phyloP scores from a whole-genome alignment of 2,888 invertebrate species.

The Agapostemon virescens region DNA sequence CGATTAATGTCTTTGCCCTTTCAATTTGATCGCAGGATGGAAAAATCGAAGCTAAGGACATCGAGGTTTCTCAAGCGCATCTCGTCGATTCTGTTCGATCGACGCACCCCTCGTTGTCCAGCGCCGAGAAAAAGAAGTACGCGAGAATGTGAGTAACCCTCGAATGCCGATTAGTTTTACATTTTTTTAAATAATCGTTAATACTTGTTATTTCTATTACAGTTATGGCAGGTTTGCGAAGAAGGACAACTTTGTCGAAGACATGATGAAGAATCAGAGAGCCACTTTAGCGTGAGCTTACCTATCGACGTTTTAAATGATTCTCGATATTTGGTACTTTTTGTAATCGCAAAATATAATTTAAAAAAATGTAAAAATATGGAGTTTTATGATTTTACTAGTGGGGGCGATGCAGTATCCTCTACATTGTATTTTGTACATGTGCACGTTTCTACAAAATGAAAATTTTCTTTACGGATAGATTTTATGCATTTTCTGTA shows the following conservation, averaged over 20 bases:
- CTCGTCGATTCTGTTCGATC: slow-evolving; percentile 85
- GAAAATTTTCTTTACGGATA: too few relatives aligned
- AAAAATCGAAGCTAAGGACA: slow-evolving; percentile 47
- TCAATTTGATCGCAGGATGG: slow-evolving; percentile 46
- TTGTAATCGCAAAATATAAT: background rate
- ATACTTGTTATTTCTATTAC: slow-evolving; percentile 58
- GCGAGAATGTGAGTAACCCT: slow-evolving; percentile 86
- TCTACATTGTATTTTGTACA: too few relatives aligned
- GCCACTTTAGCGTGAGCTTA: slow-evolving; percentile 83
- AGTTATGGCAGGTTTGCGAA: slow-evolving; percentile 85
- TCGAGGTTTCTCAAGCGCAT: slow-evolving; percentile 83
- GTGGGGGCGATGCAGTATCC: too few relatives aligned
- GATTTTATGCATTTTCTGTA: too few relatives aligned
- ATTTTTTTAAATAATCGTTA: slow-evolving; percentile 1
- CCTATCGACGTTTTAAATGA: background rate
- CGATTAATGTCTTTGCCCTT: slow-evolving; percentile 50
- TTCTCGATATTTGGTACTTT: background rate
- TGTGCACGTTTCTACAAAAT: too few relatives aligned
- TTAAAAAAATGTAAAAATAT: background rate
- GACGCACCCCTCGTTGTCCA: slow-evolving; percentile 89
- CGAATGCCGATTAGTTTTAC: background rate
- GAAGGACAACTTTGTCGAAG: slow-evolving; percentile 82
- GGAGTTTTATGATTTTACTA: too few relatives aligned
- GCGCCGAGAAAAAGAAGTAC: slow-evolving; percentile 87
- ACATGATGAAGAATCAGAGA: slow-evolving; percentile 81